These are phyloP conservation scores for Bos taurus DNA, from an alignment of 2,113 vertebrate genomes.

Conservation along the genomic window DNA sequence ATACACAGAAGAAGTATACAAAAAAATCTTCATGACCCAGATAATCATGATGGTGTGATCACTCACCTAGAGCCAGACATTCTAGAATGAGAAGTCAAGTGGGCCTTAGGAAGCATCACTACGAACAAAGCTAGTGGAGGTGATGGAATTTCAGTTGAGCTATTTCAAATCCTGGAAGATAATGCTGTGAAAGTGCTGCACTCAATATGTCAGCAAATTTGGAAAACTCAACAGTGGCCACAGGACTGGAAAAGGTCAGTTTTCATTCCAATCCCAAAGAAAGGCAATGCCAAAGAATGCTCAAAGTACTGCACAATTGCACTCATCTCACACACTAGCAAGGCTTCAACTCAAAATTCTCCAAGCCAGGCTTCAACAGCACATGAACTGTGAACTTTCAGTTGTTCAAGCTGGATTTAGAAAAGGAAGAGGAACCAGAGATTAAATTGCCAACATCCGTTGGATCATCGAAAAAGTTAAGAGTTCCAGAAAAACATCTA, in stretches of 20 bases:
- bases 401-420: neutral
- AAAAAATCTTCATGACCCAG: neutral
- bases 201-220: neutral
- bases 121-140: neutral
- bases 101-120: neutral
- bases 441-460: neutral
- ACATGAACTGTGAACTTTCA: accelerated
- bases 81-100: neutral
- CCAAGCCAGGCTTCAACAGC: neutral
- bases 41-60: neutral
- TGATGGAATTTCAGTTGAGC: neutral
- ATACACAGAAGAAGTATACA: neutral
- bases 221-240: neutral
- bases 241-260: neutral
- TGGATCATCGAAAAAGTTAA: neutral
- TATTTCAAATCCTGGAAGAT: neutral
- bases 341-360: neutral
- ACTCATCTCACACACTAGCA: neutral
- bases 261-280: neutral
- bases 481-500: neutral
- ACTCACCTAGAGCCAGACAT: neutral
- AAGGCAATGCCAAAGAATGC: neutral
- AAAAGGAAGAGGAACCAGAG: neutral
- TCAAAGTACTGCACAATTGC: neutral
- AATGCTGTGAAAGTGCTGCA: neutral